Conservation (phyloP, 2,797 vertebrate species). For the Enteromius thamalakanensis region DNA sequence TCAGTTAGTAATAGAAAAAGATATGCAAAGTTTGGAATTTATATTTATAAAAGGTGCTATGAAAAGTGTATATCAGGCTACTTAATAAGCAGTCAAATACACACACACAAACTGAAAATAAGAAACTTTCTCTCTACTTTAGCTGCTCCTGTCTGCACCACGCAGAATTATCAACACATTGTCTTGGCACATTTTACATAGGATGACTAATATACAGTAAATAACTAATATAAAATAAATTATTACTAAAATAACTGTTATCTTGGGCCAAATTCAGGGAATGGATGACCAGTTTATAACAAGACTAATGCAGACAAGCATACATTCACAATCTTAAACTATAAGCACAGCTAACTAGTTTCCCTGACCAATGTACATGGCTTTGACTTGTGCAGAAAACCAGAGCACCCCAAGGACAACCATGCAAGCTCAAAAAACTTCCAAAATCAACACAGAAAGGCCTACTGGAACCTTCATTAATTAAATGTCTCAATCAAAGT, state of each 20-base stretch:
- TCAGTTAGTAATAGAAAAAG: not conserved
- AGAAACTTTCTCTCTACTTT: not conserved
- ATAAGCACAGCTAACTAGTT: not conserved
- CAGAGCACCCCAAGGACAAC: not conserved
- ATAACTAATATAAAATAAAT: not conserved
- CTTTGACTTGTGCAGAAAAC: not conserved
- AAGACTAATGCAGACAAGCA: not conserved
- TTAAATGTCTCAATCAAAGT: not conserved
- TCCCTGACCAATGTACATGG: not conserved
- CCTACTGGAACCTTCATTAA: not conserved
- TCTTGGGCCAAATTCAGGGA: not conserved
- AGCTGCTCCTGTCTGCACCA: not conserved
- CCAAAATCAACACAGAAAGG: not conserved
- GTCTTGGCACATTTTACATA: not conserved
- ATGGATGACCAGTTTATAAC: not conserved
- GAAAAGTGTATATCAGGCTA: not conserved
- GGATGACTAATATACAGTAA: not conserved
- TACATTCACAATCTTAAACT: not conserved
- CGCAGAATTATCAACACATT: not conserved
- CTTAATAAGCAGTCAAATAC: not conserved
- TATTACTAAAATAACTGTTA: not conserved
- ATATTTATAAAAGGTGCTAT: not conserved
- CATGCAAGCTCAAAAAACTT: not conserved
- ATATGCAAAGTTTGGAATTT: not conserved
- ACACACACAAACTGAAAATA: not conserved